These are phyloP conservation scores for Diachasma alloeum DNA, from an alignment of 1,140 invertebrate genomes.

Conservation along the genomic window DNA sequence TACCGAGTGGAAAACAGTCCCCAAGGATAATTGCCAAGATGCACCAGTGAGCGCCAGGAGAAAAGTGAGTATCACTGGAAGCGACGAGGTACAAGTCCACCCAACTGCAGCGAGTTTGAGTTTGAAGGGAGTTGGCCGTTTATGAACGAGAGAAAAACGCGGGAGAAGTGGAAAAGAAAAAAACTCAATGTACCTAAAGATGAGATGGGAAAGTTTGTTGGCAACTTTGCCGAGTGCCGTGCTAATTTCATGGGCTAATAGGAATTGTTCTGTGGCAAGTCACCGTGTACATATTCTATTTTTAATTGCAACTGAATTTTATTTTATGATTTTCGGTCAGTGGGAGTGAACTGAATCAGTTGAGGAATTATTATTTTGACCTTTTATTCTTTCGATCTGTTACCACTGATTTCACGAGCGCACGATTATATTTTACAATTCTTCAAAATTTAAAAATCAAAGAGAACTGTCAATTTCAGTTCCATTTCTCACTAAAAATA, in stretches of 20 bases:
- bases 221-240: constrained; percentile 2
- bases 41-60: constrained; percentile 20
- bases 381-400: no score
- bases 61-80: constrained; percentile 30
- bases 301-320: background rate
- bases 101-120: background rate
- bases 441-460: no score
- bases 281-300: background rate
- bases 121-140: background rate
- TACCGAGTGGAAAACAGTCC: constrained; percentile 53
- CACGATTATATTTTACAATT: no score
- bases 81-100: background rate
- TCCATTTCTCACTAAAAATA: no score
- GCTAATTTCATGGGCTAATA: constrained; percentile 25
- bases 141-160: constrained; percentile 32
- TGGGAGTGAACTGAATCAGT: no score
- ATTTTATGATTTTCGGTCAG: no score
- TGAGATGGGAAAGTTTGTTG: constrained; percentile 2
- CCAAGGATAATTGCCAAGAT: constrained; percentile 53
- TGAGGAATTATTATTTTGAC: no score
- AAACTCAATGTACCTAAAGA: background rate
- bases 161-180: constrained; percentile 3
- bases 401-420: no score
- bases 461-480: no score
- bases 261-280: constrained; percentile 1